Base-by-base conservation (phyloP, 2,113 vertebrate species). In the Forbesichthys agassizii region DNA sequence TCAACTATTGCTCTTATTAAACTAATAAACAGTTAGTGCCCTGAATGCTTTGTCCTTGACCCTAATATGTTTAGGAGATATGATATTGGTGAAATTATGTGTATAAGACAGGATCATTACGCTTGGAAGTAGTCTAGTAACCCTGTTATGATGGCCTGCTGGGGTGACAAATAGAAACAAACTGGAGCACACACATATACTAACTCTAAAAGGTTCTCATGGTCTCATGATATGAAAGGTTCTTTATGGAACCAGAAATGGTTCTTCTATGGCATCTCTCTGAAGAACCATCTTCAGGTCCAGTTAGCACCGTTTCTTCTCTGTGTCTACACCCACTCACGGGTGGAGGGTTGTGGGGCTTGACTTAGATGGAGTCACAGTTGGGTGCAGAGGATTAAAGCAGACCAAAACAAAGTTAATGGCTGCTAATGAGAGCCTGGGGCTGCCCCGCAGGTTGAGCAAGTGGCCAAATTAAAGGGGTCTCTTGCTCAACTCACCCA, bases 361-460 rank as follows among this genome's bases (percentile, higher is more conserved):
- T 16, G 72, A 66, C 48, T 61, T 16, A 48, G 61, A 46, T 20
- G 49, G 73, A 73, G 80, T 81, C 78, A 75, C 83, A 74, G 83
- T 77, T 74, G 86, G 88, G 83, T 52, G 81, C 51, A 11, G 36
- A 68, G 85, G 91, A 92, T 93, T 91, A 92, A 86, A 88, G 78
- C 73, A 77, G 92, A 93, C 90, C 89, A 93, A 91, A 91, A 90
- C 91, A 82, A 81, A 87, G 84, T 85, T 89, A 90, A 93, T 90
- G 89, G 83, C 84, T 75, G 83, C 83, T 93, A 93, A 93, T 88
- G 91, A 92, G 92, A 80, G 81, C 61, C 83, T 52, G 47, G 6
- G 78, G 68, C 82, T 80, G 86, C 87, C 84, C 59, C 27, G 27
- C 27, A 27, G 27, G 27, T 27, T 42, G 36, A 8, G 76, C 84